A percentile compares a stretch with the other conserved stretches of the same genome.
phyloP scores from a whole-genome alignment of 2,888 invertebrate species.

The Cheilosia impressa region DNA sequence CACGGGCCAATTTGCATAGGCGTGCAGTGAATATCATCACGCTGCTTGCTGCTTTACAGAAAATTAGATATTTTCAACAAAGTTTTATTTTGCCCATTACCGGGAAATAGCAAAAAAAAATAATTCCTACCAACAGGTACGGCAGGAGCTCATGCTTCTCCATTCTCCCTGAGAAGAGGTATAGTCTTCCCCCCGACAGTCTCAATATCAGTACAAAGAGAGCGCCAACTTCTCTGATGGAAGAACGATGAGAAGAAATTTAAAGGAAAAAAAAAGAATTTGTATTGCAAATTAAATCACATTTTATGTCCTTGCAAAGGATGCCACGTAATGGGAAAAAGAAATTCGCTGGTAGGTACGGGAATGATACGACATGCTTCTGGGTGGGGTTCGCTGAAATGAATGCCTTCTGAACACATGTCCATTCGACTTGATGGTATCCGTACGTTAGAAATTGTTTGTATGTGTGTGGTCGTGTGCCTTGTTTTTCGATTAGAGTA shows the following conservation, averaged over 20 bases:
- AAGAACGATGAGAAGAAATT: constrained; percentile 30
- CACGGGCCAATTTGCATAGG: constrained; percentile 52
- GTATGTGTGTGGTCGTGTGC: constrained; percentile 18
- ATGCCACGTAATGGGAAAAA: constrained; percentile 67
- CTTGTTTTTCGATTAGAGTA: constrained; percentile 65
- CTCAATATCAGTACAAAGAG: constrained; percentile 20
- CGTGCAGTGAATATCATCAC: constrained; percentile 59
- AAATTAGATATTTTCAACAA: constrained; percentile 71
- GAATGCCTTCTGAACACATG: constrained; percentile 60
- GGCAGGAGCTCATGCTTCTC: constrained; percentile 27
- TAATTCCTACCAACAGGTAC: constrained; percentile 53
- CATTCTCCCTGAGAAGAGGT: constrained; percentile 17
- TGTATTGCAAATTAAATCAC: constrained; percentile 71
- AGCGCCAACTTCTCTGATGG: constrained; percentile 12
- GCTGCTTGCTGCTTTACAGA: constrained; percentile 53
- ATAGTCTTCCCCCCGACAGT: constrained; percentile 14
- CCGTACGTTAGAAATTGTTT: constrained; percentile 10
- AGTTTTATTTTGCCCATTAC: constrained; percentile 59
- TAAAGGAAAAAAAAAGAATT: constrained; percentile 24
- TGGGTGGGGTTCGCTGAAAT: constrained; percentile 34
- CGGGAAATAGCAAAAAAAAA: constrained; percentile 27
- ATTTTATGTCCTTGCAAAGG: constrained; percentile 67
- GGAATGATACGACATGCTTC: constrained; percentile 1
- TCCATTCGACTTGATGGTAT: constrained; percentile 47
- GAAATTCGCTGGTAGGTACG: constrained; percentile 32